phyloP scores from a whole-genome alignment of 2,797 vertebrate species.

The Salmo trutta region DNA sequence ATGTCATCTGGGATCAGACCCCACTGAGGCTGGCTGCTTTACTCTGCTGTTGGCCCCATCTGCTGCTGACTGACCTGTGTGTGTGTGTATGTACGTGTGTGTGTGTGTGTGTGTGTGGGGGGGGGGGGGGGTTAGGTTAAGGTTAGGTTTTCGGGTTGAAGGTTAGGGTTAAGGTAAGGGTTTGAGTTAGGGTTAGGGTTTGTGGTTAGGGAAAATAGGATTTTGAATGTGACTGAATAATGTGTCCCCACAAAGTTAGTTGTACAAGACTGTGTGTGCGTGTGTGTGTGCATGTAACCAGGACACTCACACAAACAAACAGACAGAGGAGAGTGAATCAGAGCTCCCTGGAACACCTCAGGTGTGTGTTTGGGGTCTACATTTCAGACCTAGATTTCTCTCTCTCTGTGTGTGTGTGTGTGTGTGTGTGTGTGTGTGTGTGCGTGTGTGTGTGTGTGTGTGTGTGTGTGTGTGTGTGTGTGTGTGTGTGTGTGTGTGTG shows the following conservation, averaged over 20 bases:
- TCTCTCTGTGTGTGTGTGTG: background rate
- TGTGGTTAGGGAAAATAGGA: too few species aligned
- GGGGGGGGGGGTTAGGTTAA: background rate
- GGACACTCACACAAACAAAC: constrained; percentile 34
- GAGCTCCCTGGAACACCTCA: constrained; percentile 44
- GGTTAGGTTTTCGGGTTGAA: background rate
- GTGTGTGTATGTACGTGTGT: background rate
- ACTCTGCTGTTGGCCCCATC: constrained; percentile 16
- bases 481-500: too few species aligned
- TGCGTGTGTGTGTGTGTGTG: background rate
- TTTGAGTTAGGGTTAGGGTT: too few species aligned
- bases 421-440: background rate
- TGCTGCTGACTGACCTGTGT: background rate
- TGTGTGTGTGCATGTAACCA: constrained; percentile 25
- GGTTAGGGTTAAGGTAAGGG: background rate
- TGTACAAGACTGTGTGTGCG: too few species aligned
- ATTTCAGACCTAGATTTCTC: constrained; percentile 42
- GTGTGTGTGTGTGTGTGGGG: background rate
- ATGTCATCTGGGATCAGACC: constrained; percentile 47
- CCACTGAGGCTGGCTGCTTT: constrained; percentile 27
- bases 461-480: too few species aligned
- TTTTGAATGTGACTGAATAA: too few species aligned
- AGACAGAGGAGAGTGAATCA: constrained; percentile 53
- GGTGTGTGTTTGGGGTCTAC: constrained; percentile 55
- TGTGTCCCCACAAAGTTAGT: too few species aligned